phyloP scores from a whole-genome alignment of 2,797 vertebrate genomes.

The Microctenopoma lineatum region DNA sequence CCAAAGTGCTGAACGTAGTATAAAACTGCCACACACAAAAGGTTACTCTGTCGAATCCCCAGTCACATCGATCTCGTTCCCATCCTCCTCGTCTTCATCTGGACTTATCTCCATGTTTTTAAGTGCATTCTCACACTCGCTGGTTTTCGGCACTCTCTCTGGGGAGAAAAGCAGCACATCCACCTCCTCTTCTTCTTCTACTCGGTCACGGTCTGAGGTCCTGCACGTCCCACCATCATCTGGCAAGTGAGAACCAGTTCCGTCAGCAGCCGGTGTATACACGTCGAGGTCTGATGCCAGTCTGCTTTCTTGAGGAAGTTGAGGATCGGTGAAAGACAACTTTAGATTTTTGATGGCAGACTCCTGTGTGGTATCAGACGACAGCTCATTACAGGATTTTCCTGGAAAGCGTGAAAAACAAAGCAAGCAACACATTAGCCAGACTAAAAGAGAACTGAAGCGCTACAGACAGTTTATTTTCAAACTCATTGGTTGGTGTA shows the following conservation, averaged over 20 bases:
- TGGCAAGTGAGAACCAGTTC: not conserved
- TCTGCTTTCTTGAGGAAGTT: slow-evolving; percentile 5
- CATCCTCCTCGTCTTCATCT: slow-evolving; percentile 69
- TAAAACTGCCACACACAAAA: slow-evolving; percentile 10
- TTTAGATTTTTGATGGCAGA: not conserved
- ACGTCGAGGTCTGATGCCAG: not conserved
- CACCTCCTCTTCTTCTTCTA: slow-evolving; percentile 66
- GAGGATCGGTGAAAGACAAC: not conserved
- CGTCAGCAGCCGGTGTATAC: not conserved
- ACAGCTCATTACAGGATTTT: not conserved
- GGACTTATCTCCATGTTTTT: slow-evolving; percentile 1
- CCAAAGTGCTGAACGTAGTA: slow-evolving; percentile 9
- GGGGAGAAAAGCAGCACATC: slow-evolving; percentile 71
- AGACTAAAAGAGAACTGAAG: not conserved
- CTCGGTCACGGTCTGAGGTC: not conserved
- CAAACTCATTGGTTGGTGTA: too few relatives aligned
- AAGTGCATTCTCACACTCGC: not conserved
- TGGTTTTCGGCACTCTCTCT: slow-evolving; percentile 1
- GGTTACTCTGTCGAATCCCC: slow-evolving; percentile 66
- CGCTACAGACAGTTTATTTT: not conserved
- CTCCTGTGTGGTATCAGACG: not conserved
- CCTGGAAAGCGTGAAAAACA: not conserved
- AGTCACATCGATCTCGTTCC: slow-evolving; percentile 75
- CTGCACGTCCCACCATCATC: not conserved
- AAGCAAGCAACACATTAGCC: not conserved